phyloP scores from a whole-genome alignment of 1,140 invertebrate genomes.

The Euwallacea fornicatus region DNA sequence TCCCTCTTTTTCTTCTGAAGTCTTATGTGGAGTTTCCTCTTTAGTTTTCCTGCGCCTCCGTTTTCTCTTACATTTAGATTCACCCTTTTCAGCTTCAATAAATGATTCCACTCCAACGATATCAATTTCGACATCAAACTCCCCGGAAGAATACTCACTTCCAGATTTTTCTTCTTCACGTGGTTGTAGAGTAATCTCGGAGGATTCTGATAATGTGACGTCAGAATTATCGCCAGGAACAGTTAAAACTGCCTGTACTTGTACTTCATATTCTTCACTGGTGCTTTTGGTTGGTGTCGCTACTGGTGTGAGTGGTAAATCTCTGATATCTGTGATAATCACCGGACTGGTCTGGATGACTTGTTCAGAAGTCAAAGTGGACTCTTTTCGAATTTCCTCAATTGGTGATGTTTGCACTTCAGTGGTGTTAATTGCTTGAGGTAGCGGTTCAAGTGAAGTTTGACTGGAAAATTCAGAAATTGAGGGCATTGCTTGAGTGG shows the following conservation, averaged over 20 bases:
- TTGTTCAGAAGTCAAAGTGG: conserved; percentile 50
- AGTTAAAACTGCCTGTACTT: conserved; percentile 62
- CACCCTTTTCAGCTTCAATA: conserved; percentile 38
- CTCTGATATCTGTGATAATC: conserved; percentile 42
- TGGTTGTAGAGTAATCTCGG: background rate
- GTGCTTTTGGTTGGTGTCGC: conserved; percentile 42
- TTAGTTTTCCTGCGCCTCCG: conserved; percentile 29
- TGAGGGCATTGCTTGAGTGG: conserved; percentile 48
- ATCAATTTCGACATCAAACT: conserved; percentile 43
- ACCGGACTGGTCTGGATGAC: conserved; percentile 56
- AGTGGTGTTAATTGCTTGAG: conserved; percentile 21
- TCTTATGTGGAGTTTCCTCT: conserved; percentile 33
- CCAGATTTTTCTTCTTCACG: conserved; percentile 9
- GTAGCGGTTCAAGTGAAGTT: conserved; percentile 56
- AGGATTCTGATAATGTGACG: conserved; percentile 22
- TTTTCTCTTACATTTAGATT: conserved; percentile 17
- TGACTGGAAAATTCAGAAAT: conserved; percentile 50
- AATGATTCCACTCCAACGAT: conserved; percentile 42
- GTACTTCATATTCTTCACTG: conserved; percentile 65
- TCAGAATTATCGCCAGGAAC: conserved; percentile 57
- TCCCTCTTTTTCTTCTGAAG: conserved; percentile 37
- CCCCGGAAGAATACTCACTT: conserved; percentile 40
- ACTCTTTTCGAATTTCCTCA: conserved; percentile 9
- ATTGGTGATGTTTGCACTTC: conserved; percentile 55
- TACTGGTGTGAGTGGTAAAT: conserved; percentile 41